Percentiles rank a stretch among this genome's conserved stretches.
phyloP scores from a whole-genome alignment of 2,888 invertebrate species.

The Endomychus coccineus region DNA sequence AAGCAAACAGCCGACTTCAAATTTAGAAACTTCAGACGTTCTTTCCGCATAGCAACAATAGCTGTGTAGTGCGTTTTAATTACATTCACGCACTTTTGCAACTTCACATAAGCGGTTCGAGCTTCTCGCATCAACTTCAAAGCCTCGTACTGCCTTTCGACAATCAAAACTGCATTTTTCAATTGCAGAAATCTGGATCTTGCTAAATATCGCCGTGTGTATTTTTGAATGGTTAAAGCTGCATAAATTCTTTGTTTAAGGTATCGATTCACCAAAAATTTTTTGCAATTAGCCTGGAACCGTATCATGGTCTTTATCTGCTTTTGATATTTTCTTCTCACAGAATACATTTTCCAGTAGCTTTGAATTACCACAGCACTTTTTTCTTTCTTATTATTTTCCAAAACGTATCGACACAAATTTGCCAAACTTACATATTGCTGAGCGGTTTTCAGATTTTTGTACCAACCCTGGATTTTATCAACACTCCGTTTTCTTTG shows the following conservation, averaged over 20 bases:
- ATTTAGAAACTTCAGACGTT: no score
- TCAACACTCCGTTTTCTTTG: conserved; percentile 49
- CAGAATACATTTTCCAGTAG: conserved; percentile 43
- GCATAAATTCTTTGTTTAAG: no score
- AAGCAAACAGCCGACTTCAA: no score
- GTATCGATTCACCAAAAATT: no score
- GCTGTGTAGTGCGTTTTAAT: conserved; percentile 39
- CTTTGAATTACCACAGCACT: conserved; percentile 49
- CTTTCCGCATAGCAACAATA: background rate
- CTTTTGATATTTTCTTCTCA: conserved; percentile 23
- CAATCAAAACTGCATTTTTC: conserved; percentile 39
- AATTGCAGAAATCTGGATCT: conserved; percentile 35
- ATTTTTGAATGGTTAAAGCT: conserved; percentile 29
- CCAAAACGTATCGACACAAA: conserved; percentile 40
- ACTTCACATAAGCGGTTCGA: conserved; percentile 14
- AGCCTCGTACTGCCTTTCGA: conserved; percentile 42
- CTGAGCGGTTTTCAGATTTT: conserved; percentile 33
- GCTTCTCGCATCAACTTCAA: conserved; percentile 35
- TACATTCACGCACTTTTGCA: conserved; percentile 36
- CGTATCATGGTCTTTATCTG: conserved; percentile 21
- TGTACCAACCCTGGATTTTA: conserved; percentile 55
- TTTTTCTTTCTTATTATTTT: conserved; percentile 38
- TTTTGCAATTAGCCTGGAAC: no score
- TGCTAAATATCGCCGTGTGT: conserved; percentile 7
- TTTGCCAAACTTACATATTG: conserved; percentile 19